Conservation (phyloP, 2,797 vertebrate genomes). For the Notolabrus celidotus region DNA sequence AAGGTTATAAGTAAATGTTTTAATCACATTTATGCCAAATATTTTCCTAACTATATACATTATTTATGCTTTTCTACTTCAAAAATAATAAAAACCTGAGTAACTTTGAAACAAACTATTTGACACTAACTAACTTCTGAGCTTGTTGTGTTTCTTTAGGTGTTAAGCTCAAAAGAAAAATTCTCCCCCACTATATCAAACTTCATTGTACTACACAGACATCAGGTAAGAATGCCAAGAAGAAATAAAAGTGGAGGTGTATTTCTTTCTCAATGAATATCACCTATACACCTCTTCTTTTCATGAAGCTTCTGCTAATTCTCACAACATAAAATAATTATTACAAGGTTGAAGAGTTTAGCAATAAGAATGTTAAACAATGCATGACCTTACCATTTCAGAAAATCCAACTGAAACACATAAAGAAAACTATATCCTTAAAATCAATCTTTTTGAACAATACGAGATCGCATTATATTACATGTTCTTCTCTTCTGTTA, state of each 20-base stretch:
- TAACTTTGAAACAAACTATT: neutral
- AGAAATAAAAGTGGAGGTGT: neutral
- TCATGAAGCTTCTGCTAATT: neutral
- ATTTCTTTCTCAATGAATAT: neutral
- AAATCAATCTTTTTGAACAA: conserved; percentile 2
- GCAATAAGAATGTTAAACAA: neutral
- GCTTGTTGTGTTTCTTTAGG: neutral
- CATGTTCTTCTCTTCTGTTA: neutral
- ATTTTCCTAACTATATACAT: neutral
- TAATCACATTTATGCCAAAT: neutral
- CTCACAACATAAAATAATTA: neutral
- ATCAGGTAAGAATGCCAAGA: neutral
- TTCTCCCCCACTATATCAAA: neutral
- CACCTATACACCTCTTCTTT: too few species aligned
- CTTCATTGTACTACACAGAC: neutral
- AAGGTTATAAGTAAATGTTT: neutral
- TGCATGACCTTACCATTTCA: conserved; percentile 25
- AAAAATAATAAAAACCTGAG: conserved; percentile 1
- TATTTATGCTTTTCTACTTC: neutral
- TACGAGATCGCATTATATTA: neutral
- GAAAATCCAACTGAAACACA: neutral
- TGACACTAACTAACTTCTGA: neutral
- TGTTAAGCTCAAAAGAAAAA: neutral
- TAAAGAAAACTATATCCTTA: conserved; percentile 3
- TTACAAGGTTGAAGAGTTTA: conserved; percentile 20